Base-by-base conservation (phyloP, 1,140 invertebrate genomes). In the Radopholus similis region DNA sequence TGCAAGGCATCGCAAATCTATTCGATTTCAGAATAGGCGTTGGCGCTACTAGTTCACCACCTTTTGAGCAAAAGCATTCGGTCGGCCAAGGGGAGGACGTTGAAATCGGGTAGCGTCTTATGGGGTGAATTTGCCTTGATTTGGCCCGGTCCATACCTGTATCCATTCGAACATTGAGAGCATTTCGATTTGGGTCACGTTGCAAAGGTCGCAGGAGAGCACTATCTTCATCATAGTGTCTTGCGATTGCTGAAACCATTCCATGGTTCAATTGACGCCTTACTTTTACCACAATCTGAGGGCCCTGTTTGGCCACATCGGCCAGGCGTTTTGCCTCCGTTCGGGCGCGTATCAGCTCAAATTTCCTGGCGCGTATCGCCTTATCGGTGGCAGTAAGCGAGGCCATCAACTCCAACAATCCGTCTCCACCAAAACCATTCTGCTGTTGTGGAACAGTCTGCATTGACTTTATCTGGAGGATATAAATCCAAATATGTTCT, bases 151-250 rank as follows among this genome's bases (percentile, higher is more conserved):
- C 3, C 49, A 54, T n/a, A 62, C 59, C 59, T 62, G 59, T 18
- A 55, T 59, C 73, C 73, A 74, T 63, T 74, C 73, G 21, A 74
- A 57, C 63, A 74, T 44, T 6, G 65, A 65, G 26, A 76, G 54
- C 51, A 74, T 54, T 42, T 74, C 73, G 64, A 74, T 65, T 51
- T 74, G 72, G 11, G 73, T 76, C 18, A 70, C 68, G 53, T 59
- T 76, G 11, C 56, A 59, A 49, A 74, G 67, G 59, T 74, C 73
- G 21, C 66, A 65, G 4, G 51, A 62, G 2, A 74, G 32, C 66
- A 74, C 74, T 18, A 74, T 72, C 37, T 51, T 68, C 51, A 72
- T 63, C 28, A 64, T 18, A 18, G 51, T 64, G 47, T 64, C 58
- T 21, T 64, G 57, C 35, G 23, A 35, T 49, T 53, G 62, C 15